Evolutionary conservation across 2,797 vertebrate species (phyloP).

Genomic region (Pipistrellus kuhlii): DNA sequence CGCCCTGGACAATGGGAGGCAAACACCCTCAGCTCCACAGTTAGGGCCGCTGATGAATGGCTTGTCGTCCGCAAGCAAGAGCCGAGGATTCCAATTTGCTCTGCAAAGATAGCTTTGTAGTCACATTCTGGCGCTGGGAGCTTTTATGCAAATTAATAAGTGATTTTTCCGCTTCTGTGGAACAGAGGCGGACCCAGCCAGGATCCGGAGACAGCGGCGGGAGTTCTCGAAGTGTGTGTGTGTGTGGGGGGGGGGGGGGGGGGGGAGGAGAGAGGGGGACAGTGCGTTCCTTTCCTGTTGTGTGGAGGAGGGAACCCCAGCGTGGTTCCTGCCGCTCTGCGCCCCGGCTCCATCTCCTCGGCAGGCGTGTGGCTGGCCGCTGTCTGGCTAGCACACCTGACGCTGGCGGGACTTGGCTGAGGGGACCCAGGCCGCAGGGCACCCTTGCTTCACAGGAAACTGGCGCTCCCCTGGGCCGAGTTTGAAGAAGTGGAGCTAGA

Average conservation of each 20-base stretch:
- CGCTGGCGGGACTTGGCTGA: neutral
- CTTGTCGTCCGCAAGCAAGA: conserved; percentile 57
- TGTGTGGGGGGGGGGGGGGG: neutral
- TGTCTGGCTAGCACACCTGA: conserved; percentile 10
- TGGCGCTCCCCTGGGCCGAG: neutral
- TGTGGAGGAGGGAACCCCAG: neutral
- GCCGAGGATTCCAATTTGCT: conserved; percentile 59
- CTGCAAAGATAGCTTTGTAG: conserved; percentile 69
- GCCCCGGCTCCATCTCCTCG: neutral
- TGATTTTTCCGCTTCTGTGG: conserved; percentile 75
- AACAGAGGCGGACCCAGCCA: conserved; percentile 49
- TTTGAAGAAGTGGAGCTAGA: too few relatives aligned
- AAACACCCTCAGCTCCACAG: neutral
- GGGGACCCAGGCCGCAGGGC: neutral
- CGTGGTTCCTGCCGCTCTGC: neutral
- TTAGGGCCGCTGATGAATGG: conserved; percentile 52
- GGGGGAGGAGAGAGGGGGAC: neutral
- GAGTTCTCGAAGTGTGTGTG: neutral
- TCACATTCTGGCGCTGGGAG: conserved; percentile 40
- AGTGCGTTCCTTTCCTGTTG: neutral
- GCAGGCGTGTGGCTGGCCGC: neutral
- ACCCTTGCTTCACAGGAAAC: neutral
- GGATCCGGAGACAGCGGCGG: conserved; percentile 37
- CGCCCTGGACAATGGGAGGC: conserved; percentile 45
- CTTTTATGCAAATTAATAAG: conserved; percentile 68